Evolutionary conservation across 2,888 invertebrate genomes (phyloP).

Genomic region (Trichogramma evanescens): DNA sequence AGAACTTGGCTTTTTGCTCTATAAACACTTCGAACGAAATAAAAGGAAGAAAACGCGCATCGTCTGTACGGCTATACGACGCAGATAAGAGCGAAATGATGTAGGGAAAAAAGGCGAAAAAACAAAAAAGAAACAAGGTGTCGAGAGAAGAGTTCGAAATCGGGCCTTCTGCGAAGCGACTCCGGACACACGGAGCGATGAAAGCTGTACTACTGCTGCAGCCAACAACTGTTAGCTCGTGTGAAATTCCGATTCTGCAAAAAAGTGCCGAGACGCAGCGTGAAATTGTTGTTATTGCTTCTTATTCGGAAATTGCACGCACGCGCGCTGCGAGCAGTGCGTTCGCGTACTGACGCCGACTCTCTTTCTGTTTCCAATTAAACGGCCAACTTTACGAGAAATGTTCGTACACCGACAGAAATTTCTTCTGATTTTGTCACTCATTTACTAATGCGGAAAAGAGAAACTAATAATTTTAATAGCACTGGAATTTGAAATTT

Average conservation of each 20-base stretch:
- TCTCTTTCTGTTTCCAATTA: constrained; percentile 16
- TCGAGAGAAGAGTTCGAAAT: constrained; percentile 17
- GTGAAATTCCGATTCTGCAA: constrained; percentile 21
- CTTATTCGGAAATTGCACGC: no score
- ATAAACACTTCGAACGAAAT: constrained; percentile 2
- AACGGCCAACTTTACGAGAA: constrained; percentile 1
- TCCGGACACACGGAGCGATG: constrained; percentile 1
- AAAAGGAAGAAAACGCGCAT: constrained; percentile 8
- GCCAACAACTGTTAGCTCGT: background rate
- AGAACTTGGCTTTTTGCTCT: background rate
- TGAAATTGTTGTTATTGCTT: no score
- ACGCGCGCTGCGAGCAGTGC: constrained; percentile 11
- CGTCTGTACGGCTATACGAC: no score
- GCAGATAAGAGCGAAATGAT: constrained; percentile 15
- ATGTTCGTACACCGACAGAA: background rate
- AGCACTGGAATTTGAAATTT: no score
- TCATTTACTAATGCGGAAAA: background rate
- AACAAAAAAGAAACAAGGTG: background rate
- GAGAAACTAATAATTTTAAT: no score
- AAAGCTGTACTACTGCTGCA: constrained; percentile 5
- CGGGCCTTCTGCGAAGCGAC: constrained; percentile 20
- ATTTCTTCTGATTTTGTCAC: background rate
- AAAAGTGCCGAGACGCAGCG: constrained; percentile 7
- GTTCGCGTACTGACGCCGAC: constrained; percentile 2
- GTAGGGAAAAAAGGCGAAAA: constrained; percentile 14